phyloP scores from a whole-genome alignment of 2,888 invertebrate species.

The Meganola albula region DNA sequence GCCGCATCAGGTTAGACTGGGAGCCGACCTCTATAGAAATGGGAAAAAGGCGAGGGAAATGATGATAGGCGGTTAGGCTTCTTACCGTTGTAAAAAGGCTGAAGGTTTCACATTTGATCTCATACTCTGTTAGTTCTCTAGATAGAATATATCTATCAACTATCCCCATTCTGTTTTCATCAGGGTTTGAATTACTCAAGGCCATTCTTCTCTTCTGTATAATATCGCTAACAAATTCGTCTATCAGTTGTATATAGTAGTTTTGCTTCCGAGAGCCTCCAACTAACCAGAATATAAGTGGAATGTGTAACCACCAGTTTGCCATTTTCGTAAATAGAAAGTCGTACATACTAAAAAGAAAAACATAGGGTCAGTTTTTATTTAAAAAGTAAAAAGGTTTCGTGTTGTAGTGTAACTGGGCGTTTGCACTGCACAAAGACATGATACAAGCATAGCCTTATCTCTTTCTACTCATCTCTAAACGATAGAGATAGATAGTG shows the following conservation, averaged over 20 bases:
- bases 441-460: too few species aligned
- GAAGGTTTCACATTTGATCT: slow-evolving; percentile 46
- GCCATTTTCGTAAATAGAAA: slow-evolving; percentile 51
- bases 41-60: too few species aligned
- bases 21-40: too few species aligned
- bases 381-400: too few species aligned
- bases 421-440: too few species aligned
- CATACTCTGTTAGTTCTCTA: slow-evolving; percentile 40
- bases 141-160: slow-evolving; percentile 51
- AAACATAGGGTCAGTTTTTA: too few species aligned
- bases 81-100: slow-evolving; percentile 55
- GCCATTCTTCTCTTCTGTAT: slow-evolving; percentile 36
- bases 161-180: slow-evolving; percentile 41
- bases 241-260: slow-evolving; percentile 27
- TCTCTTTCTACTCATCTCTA: too few species aligned
- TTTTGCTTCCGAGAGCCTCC: slow-evolving; percentile 36
- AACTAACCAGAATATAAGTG: slow-evolving; percentile 42
- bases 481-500: too few species aligned
- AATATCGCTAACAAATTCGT: slow-evolving; percentile 42
- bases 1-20: too few species aligned
- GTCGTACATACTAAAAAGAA: slow-evolving; percentile 51
- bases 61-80: too few species aligned
- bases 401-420: too few species aligned
- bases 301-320: slow-evolving; percentile 58
- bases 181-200: slow-evolving; percentile 16